Base-by-base conservation (phyloP, 2,888 invertebrate species). In the Xestobium rufovillosum region DNA sequence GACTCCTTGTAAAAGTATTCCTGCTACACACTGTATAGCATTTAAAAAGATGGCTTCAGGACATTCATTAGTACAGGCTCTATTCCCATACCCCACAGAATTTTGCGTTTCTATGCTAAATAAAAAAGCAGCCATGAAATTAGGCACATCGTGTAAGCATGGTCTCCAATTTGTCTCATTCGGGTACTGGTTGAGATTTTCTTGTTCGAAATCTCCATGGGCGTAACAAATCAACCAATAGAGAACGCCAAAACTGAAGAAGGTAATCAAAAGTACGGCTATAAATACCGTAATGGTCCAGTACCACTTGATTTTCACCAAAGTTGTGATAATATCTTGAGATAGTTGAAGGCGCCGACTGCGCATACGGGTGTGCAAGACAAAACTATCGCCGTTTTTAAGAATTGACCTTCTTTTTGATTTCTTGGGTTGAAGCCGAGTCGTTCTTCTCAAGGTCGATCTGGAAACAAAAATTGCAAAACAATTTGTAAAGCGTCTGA, bases 41-140 rank as follows among this genome's bases (percentile, higher is more conserved):
- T 94, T 88, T 38, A 90, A 78, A 47, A 90, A 80, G 33, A 94
- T 85, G 1, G 90, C 89, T 56, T 88, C 84, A 0, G 90, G 86
- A 55, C 95, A 95, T 61, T 89, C 84, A 41, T 89, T 79, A 0
- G 89, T 90, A 0, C 88, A 88, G 32, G 80, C 79, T 32, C 88
- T 74, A 6, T 77, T 75, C 15, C 88, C 88, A 57, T 85, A 89
- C 36, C 87, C 94, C 34, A 92, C 87, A 0, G 92, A 92, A 52
- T 91, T 90, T 57, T 95, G 92, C 0, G 92, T 89, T 69, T 95
- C 94, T 44, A 95, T 76, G 45, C 89, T 90, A 69, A 92, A 95
- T 26, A 95, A 73, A 57, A 94, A 87, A 34, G 89, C 85, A 4
- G 92, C 88, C 0, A 87, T 83, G 62, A 94, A 94, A 25, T 83